Evolutionary conservation across 1,140 invertebrate genomes (phyloP).

Genomic region (Drosophila teissieri): DNA sequence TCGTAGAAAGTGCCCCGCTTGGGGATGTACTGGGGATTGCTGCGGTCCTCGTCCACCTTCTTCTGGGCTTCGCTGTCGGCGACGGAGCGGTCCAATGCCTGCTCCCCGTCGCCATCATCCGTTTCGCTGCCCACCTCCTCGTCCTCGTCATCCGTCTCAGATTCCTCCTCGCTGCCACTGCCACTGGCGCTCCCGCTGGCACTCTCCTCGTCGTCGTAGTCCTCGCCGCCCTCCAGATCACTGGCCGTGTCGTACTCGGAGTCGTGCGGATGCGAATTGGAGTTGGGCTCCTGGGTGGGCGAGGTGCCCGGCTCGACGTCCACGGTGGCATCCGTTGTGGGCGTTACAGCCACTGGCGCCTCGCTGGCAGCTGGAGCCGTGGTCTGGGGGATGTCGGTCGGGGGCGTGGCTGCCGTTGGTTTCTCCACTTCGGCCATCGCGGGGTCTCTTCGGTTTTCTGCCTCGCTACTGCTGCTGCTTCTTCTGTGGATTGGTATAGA

Average conservation of each 20-base stretch:
- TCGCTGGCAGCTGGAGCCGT: constrained; percentile 46
- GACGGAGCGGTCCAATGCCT: constrained; percentile 85
- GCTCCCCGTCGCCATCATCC: constrained; percentile 84
- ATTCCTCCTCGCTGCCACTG: constrained; percentile 84
- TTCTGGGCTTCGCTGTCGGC: constrained; percentile 87
- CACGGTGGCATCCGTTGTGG: constrained; percentile 16
- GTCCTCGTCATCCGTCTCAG: constrained; percentile 74
- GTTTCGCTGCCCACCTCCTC: constrained; percentile 85
- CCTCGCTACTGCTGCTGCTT: constrained; percentile 35
- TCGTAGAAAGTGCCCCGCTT: constrained; percentile 98
- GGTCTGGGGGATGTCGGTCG: constrained; percentile 65
- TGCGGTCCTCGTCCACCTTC: constrained; percentile 95
- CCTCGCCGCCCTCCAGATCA: constrained; percentile 84
- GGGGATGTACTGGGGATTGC: constrained; percentile 98
- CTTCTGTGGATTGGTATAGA: constrained; percentile 1
- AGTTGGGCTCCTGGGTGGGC: constrained; percentile 66
- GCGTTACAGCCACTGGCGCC: constrained; percentile 14
- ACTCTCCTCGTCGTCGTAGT: constrained; percentile 71
- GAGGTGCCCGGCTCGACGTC: constrained; percentile 64
- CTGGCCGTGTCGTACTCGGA: constrained; percentile 83
- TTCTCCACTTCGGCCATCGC: constrained; percentile 80
- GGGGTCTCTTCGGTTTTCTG: constrained; percentile 61
- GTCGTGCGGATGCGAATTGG: constrained; percentile 81
- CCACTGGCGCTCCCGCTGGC: constrained; percentile 77
- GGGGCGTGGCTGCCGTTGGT: constrained; percentile 52